Evolutionary conservation across 2,113 vertebrate species (phyloP).

Genomic region (Holacanthus passer): DNA sequence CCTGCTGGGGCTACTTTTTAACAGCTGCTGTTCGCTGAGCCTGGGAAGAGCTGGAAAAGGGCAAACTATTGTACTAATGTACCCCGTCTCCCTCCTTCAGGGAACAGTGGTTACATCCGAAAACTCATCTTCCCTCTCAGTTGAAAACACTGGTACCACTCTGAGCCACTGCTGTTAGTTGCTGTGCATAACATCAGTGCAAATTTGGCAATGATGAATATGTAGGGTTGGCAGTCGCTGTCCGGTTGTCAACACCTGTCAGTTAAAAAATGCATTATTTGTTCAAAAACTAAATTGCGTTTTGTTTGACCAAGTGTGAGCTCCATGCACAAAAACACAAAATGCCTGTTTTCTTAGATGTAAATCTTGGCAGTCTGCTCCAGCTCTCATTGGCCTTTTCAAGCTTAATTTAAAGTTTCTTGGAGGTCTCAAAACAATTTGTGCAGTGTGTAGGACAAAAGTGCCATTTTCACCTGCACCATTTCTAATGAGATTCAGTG

Average conservation of each 20-base stretch:
- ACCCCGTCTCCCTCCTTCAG: background rate
- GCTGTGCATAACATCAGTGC: background rate
- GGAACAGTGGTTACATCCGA: background rate
- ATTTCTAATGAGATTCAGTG: too few species aligned
- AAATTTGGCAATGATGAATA: background rate
- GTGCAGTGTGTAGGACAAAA: background rate
- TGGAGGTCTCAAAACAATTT: background rate
- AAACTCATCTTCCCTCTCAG: background rate
- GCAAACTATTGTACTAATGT: background rate
- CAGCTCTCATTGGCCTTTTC: background rate
- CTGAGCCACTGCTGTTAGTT: background rate
- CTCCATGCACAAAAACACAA: background rate
- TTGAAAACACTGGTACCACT: background rate
- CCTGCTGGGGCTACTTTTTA: constrained; percentile 37
- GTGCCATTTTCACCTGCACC: background rate
- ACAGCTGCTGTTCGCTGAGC: constrained; percentile 19
- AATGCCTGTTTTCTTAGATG: background rate
- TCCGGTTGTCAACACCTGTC: background rate
- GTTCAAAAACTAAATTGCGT: background rate
- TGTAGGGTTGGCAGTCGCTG: too few species aligned
- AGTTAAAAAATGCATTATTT: too few species aligned
- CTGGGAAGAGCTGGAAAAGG: constrained; percentile 1
- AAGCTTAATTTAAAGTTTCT: background rate
- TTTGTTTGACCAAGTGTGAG: background rate
- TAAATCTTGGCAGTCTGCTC: background rate